Conservation (phyloP, 2,113 vertebrate species). For the Cyrtonyx montezumae region DNA sequence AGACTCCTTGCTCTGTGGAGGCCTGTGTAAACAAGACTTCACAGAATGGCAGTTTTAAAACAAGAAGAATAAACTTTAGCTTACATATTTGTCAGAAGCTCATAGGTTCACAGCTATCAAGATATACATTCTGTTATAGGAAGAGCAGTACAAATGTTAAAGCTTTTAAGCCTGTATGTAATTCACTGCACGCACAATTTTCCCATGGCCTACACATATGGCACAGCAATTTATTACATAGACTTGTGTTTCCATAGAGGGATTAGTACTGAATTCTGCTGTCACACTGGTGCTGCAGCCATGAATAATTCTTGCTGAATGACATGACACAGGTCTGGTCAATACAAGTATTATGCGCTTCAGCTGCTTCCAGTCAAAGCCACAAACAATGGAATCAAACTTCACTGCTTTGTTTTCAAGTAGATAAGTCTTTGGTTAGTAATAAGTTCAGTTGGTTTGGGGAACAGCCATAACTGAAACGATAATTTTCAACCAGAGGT, state of each 20-base stretch:
- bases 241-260: neutral
- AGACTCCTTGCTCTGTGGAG: neutral
- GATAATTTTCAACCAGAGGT: constrained; percentile 23
- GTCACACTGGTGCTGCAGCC: neutral
- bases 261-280: constrained; percentile 20
- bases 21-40: constrained; percentile 18
- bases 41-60: constrained; percentile 4
- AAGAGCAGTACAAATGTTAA: constrained; percentile 62
- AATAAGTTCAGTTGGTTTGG: constrained; percentile 23
- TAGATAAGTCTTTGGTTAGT: constrained; percentile 57
- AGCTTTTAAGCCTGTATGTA: constrained; percentile 51
- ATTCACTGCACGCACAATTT: constrained; percentile 41
- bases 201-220: constrained; percentile 50
- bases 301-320: neutral
- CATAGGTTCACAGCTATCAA: constrained; percentile 33
- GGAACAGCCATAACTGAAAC: constrained; percentile 8
- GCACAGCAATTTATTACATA: constrained; percentile 30
- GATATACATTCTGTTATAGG: constrained; percentile 44
- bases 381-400: constrained; percentile 31
- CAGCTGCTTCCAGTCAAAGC: constrained; percentile 23
- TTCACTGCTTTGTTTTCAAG: constrained; percentile 38
- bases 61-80: constrained; percentile 61
- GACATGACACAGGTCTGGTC: constrained; percentile 5
- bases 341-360: neutral
- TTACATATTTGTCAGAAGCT: constrained; percentile 2